Conservation (phyloP, 2,797 vertebrate genomes). For the Myotis pilosus region DNA sequence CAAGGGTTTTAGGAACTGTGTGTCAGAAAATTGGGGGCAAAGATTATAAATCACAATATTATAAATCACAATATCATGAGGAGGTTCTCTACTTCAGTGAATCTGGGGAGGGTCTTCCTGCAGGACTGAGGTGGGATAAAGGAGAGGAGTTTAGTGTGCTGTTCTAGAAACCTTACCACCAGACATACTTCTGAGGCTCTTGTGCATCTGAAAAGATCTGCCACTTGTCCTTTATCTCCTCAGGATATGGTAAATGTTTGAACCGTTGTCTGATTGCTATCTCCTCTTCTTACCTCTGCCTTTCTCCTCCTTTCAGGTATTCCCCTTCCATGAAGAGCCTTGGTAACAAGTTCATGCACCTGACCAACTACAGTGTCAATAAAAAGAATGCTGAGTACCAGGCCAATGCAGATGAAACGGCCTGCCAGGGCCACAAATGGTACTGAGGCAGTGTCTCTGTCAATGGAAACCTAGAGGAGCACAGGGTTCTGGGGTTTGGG, state of each 20-base stretch:
- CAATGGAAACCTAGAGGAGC: not conserved
- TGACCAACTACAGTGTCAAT: conserved; percentile 99
- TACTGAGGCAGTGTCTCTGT: conserved; percentile 72
- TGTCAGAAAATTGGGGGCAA: not conserved
- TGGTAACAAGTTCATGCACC: conserved; percentile 96
- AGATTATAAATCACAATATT: not conserved
- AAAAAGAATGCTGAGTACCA: conserved; percentile 96
- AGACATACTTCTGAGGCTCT: not conserved
- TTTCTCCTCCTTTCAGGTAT: conserved; percentile 85
- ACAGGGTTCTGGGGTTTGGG: not conserved
- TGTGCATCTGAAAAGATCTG: not conserved
- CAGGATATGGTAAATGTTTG: not conserved
- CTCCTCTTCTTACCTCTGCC: not conserved
- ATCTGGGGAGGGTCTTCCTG: not conserved
- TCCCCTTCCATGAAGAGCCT: conserved; percentile 97
- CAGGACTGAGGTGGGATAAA: not conserved
- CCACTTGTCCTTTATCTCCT: not conserved
- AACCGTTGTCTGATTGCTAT: not conserved
- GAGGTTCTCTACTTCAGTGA: not conserved
- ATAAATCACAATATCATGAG: not conserved
- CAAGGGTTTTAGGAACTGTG: not conserved
- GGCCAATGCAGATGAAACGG: conserved; percentile 91
- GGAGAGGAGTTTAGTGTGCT: not conserved
- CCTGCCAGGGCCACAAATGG: conserved; percentile 99
- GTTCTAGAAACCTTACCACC: not conserved